Base-by-base conservation (phyloP, 2,113 vertebrate genomes). In the Otis tarda region DNA sequence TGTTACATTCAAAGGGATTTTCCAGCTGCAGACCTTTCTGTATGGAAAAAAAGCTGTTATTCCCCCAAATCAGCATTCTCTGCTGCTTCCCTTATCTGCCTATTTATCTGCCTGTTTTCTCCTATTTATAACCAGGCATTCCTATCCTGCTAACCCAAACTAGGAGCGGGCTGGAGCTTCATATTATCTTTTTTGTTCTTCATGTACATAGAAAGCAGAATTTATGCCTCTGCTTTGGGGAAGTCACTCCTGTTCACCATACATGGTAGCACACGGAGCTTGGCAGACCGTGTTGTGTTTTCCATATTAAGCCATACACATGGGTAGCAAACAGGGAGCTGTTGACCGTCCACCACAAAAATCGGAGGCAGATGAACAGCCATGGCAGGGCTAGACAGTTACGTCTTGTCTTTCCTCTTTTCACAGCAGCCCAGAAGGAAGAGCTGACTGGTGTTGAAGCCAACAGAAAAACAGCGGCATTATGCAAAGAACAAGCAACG, bases 271-370 rank as follows among this genome's bases (percentile, higher is more conserved):
- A 93, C 92, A 35, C 71, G 50, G 61, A 82, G 92, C 96, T 95
- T 82, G 85, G 94, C 97, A 97, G 90, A 39, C 52, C 33, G 6
- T 61, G 89, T 70, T 85, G 28, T 97, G 90, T 97, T 97, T 97
- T 94, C 98, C 98, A 97, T 98, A 98, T 98, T 98, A 98, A 98
- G 98, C 94, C 97, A 97, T 56, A 97, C 0, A 95, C 90, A 97
- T 94, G 89, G 83, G 87, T 52, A 97, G 97, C 94, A 98, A 98
- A 97, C 93, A 97, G 95, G 84, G 92, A 91, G 78, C n/a, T 91
- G 90, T 94, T 96, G 59, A 74, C 92, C 70, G 71, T n/a, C 76
- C 10, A 0, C 37, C 33, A 35, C 59, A 69, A 65, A 87, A 50
- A 24, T 85, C 55, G 28, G 73, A 89, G 68, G 65, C 17, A 1